Percentiles rank a stretch among this genome's conserved stretches.
These are phyloP conservation scores for Pluvialis apricaria DNA, from an alignment of 2,113 vertebrate genomes.

Conservation along the genomic window DNA sequence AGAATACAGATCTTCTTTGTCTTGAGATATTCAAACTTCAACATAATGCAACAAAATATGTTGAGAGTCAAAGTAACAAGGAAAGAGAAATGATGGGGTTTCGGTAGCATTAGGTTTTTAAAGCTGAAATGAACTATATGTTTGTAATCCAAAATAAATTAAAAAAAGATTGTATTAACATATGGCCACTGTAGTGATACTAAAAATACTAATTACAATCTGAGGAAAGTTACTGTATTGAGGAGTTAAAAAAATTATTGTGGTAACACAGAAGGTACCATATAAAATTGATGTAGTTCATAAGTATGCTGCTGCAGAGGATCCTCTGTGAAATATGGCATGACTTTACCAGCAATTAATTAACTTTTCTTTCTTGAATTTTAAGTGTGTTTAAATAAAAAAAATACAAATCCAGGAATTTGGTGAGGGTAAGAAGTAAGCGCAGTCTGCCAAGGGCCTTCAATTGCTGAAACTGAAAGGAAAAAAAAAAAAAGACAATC, in stretches of 20 bases:
- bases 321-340: neutral
- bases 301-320: neutral
- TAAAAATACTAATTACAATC: neutral
- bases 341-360: neutral
- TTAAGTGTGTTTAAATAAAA: neutral
- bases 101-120: neutral
- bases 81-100: neutral
- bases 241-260: neutral
- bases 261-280: neutral
- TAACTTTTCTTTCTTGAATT: neutral
- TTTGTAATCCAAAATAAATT: neutral
- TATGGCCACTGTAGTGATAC: neutral
- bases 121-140: neutral
- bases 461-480: neutral
- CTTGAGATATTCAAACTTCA: neutral
- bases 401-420: neutral
- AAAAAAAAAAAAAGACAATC: neutral
- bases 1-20: neutral
- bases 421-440: neutral
- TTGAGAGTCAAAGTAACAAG: neutral
- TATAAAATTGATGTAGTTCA: neutral
- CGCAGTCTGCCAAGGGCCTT: neutral
- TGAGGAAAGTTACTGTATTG: neutral
- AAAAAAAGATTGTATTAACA: neutral
- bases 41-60: neutral